Conservation (phyloP, 2,888 invertebrate genomes). For the Hydrotaea diabolus region DNA sequence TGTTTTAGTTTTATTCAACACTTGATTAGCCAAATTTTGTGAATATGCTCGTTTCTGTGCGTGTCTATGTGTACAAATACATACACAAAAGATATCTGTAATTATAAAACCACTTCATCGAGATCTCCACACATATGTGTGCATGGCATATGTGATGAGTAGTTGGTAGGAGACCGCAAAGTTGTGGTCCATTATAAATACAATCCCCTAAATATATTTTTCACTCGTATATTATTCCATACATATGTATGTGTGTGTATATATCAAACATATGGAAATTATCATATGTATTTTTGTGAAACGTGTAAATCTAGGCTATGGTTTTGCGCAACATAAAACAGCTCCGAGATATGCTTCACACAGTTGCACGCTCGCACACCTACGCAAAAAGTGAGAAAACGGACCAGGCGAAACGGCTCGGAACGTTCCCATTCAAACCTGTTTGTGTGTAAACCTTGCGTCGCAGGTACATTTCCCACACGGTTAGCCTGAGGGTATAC, state of each 20-base stretch:
- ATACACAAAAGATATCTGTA: constrained; percentile 31
- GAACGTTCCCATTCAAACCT: neutral
- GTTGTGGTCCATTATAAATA: constrained; percentile 29
- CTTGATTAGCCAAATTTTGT: constrained; percentile 39
- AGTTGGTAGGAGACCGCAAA: constrained; percentile 32
- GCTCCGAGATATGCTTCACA: neutral
- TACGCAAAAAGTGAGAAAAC: neutral
- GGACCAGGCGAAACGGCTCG: neutral
- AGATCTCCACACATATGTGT: constrained; percentile 6
- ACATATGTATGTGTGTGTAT: neutral
- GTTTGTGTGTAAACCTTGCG: neutral
- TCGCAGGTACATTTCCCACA: neutral
- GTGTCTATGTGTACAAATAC: constrained; percentile 1
- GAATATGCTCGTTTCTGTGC: neutral
- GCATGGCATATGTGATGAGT: constrained; percentile 28
- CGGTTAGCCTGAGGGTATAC: neutral
- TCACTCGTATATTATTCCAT: neutral
- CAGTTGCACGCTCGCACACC: neutral
- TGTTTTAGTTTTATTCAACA: constrained; percentile 9
- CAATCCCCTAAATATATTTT: neutral
- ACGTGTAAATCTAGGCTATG: neutral
- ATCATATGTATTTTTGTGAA: constrained; percentile 1
- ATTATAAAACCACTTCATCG: constrained; percentile 44
- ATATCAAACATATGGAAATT: neutral
- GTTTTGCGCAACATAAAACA: neutral